Conservation (phyloP, 2,797 vertebrate species). For the Lagocephalus sceleratus region DNA sequence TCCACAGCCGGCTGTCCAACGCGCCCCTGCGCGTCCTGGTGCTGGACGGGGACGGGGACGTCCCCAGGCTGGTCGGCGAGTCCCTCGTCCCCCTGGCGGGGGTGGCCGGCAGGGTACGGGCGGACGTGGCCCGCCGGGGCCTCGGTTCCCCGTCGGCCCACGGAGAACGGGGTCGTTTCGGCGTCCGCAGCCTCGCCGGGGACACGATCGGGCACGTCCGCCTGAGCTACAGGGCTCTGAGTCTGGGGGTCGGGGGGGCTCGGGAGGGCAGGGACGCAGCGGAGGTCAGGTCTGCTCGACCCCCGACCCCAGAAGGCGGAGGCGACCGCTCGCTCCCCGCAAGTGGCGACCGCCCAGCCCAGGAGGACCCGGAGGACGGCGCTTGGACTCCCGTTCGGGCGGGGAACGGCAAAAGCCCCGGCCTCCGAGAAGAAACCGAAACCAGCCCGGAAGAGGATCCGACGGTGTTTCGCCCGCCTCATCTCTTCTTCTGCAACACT, state of each 20-base stretch:
- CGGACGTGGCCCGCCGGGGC: conserved; percentile 53
- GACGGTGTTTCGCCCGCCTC: conserved; percentile 78
- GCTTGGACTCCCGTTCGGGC: conserved; percentile 35
- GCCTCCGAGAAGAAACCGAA: conserved; percentile 14
- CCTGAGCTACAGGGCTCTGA: conserved; percentile 79
- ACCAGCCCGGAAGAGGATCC: conserved; percentile 48
- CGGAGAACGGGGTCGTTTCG: conserved; percentile 57
- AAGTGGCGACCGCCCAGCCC: conserved; percentile 18
- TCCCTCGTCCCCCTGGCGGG: conserved; percentile 72
- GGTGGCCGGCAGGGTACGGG: conserved; percentile 56
- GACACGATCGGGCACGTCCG: conserved; percentile 72
- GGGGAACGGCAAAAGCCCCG: conserved; percentile 12
- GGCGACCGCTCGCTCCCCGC: neutral
- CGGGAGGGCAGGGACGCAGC: no score
- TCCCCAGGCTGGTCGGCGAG: conserved; percentile 73
- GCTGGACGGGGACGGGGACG: conserved; percentile 71
- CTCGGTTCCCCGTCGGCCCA: conserved; percentile 54
- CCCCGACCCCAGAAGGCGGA: neutral
- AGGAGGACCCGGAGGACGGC: neutral
- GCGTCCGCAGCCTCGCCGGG: conserved; percentile 68
- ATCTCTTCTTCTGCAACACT: conserved; percentile 78
- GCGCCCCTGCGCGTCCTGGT: conserved; percentile 77
- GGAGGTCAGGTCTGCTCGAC: neutral
- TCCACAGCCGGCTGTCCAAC: conserved; percentile 64
- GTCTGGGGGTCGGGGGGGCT: conserved; percentile 70